Evolutionary conservation across 2,888 invertebrate genomes (phyloP), one percentile per base, ranked within the genome.

Genomic region (Theretra japonica): DNA sequence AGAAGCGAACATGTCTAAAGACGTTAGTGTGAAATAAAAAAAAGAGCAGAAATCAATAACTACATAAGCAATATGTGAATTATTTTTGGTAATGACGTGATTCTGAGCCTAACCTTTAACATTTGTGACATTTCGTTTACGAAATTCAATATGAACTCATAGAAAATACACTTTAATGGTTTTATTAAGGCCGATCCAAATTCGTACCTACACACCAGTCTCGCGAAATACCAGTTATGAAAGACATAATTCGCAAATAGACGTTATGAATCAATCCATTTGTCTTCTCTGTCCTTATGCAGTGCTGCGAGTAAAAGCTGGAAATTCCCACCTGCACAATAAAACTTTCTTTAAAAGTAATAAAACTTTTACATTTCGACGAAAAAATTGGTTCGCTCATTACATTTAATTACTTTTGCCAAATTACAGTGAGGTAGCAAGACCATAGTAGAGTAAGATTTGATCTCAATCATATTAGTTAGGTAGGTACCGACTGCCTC

Each of bases 61-160:
- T 41, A 41, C 0, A 6, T 33, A 41, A 15, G 11, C 3, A 41
- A 41, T 15, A 41, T 15, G 41, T 2, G 41, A 23, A 17, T 17
- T 41, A 17, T 48, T 65, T 23, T 65, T 65, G 65, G 23, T 7
- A 2, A 17, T 65, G 23, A 48, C 15, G 23, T 23, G 48, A 62
- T 41, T 48, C 48, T 3, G 11, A 21, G 23, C 21, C 41, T 65
- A 33, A 48, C 41, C 65, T 65, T 65, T 65, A 5, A 23, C 65
- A 65, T 65, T 65, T 65, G 41, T 41, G 41, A 48, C 21, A 21
- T 11, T 21, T 15, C 4, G 23, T 41, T 65, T 65, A 6, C 23
- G 65, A 65, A 65, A 65, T 65, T 15, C 4, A 65, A 15, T 65
- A 48, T 23, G 48, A 65, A 65, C 48, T 41, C 48, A 65, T 65